Conservation (phyloP, 2,888 invertebrate species). For the Lasius fuliginosus region DNA sequence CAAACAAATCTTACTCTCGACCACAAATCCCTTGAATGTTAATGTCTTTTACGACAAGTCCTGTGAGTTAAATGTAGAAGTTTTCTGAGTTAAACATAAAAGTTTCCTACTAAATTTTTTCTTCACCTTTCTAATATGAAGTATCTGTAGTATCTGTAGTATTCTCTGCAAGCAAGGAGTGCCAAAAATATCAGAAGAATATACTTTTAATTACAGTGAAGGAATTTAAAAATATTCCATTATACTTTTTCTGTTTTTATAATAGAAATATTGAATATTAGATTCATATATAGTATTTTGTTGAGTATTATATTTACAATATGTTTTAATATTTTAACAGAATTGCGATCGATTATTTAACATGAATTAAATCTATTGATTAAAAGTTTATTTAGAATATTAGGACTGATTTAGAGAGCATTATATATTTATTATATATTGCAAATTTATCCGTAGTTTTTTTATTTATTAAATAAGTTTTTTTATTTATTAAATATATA, state of each 20-base stretch:
- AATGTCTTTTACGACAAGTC: constrained; percentile 30
- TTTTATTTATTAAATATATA: not conserved
- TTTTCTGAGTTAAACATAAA: not conserved
- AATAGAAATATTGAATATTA: not conserved
- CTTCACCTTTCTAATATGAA: constrained; percentile 12
- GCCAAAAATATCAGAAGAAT: not conserved
- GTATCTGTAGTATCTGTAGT: not conserved
- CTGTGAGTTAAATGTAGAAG: constrained; percentile 2
- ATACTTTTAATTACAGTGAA: not conserved
- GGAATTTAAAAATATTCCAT: not conserved
- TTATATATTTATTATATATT: constrained; percentile 1
- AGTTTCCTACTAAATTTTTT: constrained; percentile 34
- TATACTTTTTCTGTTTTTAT: not conserved
- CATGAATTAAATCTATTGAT: not conserved
- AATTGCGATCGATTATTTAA: not conserved
- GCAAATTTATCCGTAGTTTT: not conserved
- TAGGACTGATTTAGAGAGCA: not conserved
- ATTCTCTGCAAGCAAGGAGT: not conserved
- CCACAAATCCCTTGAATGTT: constrained; percentile 45
- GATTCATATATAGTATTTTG: not conserved
- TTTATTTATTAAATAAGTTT: not conserved
- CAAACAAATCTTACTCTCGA: constrained; percentile 27
- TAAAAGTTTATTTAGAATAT: not conserved
- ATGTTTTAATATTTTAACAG: not conserved
- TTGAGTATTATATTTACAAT: not conserved